Conservation (phyloP, 1,140 invertebrate genomes). For the Drusus annulatus region DNA sequence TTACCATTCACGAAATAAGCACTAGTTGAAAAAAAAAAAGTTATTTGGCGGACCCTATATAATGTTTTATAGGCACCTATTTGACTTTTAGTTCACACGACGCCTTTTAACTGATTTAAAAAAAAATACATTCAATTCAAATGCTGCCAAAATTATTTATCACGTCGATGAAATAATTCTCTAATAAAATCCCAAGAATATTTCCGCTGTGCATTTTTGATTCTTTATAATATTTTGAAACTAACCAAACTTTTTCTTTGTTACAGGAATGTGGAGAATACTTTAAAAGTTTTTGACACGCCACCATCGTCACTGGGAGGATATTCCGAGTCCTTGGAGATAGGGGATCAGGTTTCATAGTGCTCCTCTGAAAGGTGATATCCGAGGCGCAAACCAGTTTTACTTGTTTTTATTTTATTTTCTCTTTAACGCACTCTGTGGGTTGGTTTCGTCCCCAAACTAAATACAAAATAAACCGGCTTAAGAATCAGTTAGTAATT, state of each 20-base stretch:
- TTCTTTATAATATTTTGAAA: constrained; percentile 23
- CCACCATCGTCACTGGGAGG: neutral
- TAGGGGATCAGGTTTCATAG: constrained; percentile 9
- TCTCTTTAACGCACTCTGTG: neutral
- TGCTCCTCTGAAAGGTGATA: constrained; percentile 9
- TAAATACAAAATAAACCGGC: no score
- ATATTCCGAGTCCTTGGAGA: neutral
- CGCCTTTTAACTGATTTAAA: no score
- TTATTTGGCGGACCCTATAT: no score
- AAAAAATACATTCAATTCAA: no score
- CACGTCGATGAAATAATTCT: neutral
- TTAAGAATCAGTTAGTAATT: no score
- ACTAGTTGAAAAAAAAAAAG: no score
- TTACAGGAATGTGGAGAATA: constrained; percentile 20
- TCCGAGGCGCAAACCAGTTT: constrained; percentile 8
- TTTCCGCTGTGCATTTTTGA: neutral
- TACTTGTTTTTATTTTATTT: neutral
- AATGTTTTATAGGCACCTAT: no score
- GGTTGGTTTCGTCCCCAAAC: neutral
- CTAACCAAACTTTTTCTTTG: constrained; percentile 37
- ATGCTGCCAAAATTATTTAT: no score
- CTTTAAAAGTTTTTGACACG: constrained; percentile 8
- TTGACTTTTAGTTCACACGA: no score
- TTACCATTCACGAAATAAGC: no score
- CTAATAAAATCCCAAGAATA: neutral